A percentile compares a stretch with the other conserved stretches of the same genome.
phyloP scores from a whole-genome alignment of 2,888 invertebrate species.

The Tenthredo distinguenda region DNA sequence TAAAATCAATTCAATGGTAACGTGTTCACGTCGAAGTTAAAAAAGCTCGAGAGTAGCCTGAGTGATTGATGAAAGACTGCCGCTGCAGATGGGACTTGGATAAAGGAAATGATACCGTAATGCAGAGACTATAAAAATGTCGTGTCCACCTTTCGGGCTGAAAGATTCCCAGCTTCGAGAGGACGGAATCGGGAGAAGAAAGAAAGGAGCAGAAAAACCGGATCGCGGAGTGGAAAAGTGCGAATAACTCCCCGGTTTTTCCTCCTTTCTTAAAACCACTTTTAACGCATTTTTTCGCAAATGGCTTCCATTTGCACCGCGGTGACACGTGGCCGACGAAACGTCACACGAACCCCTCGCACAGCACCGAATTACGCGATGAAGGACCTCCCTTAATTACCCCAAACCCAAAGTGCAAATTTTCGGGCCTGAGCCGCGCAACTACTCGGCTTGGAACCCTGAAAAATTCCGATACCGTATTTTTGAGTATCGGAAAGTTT shows the following conservation, averaged over 20 bases:
- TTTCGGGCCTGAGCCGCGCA: not conserved
- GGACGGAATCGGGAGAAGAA: not conserved
- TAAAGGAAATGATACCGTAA: constrained; percentile 49
- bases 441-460: too few relatives aligned
- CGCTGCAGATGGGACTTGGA: constrained; percentile 29
- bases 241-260: not conserved
- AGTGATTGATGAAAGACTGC: constrained; percentile 37
- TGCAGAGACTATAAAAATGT: constrained; percentile 38
- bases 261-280: not conserved
- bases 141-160: constrained; percentile 10
- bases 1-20: constrained; percentile 16
- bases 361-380: not conserved
- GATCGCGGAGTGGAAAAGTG: not conserved
- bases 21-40: constrained; percentile 25
- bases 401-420: not conserved
- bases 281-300: not conserved
- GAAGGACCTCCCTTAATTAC: not conserved
- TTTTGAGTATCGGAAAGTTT: not conserved
- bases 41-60: constrained; percentile 9
- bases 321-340: not conserved
- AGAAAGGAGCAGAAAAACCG: not conserved
- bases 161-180: not conserved
- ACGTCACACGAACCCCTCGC: not conserved
- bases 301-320: not conserved
- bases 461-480: not conserved